Evolutionary conservation across 2,797 vertebrate genomes (phyloP).

Genomic region (Rhincodon typus): DNA sequence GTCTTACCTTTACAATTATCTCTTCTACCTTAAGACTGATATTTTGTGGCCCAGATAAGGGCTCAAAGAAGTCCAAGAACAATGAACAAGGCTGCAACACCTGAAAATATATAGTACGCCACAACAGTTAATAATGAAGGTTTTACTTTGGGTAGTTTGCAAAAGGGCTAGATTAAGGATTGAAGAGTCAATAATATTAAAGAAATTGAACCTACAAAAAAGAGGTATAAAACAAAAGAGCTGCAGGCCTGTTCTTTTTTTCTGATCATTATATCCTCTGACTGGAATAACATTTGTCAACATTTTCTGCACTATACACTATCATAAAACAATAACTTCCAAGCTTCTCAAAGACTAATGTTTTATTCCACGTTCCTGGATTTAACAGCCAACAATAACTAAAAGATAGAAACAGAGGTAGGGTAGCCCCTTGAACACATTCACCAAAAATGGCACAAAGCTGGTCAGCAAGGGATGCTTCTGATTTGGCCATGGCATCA

Average conservation of each 20-base stretch:
- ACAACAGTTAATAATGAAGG: neutral
- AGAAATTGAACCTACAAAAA: neutral
- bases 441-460: neutral
- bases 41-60: slow-evolving; percentile 59
- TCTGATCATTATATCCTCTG: neutral
- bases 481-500: neutral
- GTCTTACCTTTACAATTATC: slow-evolving; percentile 76
- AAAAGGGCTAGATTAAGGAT: neutral
- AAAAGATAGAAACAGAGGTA: neutral
- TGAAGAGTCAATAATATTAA: neutral
- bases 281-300: neutral
- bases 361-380: neutral
- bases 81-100: slow-evolving; percentile 83
- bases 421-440: neutral
- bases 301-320: neutral
- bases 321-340: neutral
- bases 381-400: neutral
- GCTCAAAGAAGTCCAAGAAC: slow-evolving; percentile 65
- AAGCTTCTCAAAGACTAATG: neutral
- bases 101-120: slow-evolving; percentile 52
- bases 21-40: slow-evolving; percentile 72
- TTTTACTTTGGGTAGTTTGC: neutral
- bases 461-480: neutral
- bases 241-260: neutral
- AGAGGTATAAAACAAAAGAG: neutral